These are phyloP conservation scores for Rhipidura dahli DNA, from an alignment of 2,113 vertebrate species.

Conservation along the genomic window DNA sequence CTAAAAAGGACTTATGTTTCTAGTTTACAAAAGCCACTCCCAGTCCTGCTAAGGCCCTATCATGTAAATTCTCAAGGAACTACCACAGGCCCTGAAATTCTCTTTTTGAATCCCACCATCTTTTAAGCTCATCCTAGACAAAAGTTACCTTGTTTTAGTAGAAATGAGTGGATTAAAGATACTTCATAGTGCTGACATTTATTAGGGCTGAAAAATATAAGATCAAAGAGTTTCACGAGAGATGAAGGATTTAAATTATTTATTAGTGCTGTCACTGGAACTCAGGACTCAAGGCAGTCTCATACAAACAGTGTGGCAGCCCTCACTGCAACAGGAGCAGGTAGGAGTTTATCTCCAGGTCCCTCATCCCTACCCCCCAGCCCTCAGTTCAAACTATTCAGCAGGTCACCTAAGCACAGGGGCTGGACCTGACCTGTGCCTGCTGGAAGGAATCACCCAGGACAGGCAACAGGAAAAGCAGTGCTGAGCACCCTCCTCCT, in stretches of 20 bases:
- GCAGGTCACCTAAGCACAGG: background rate
- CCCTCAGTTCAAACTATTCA: background rate
- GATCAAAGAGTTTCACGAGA: background rate
- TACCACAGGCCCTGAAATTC: background rate
- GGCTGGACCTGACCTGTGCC: background rate
- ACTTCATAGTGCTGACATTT: background rate
- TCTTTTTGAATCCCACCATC: background rate
- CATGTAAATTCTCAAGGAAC: background rate
- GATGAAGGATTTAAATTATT: background rate
- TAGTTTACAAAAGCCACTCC: background rate
- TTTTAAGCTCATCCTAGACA: background rate
- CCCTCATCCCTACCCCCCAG: background rate
- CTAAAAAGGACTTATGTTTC: background rate
- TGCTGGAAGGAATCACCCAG: background rate
- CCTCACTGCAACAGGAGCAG: background rate
- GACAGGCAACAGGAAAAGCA: background rate
- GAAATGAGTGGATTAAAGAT: background rate
- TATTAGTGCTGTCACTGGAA: background rate
- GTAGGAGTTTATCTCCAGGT: background rate
- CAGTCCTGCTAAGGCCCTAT: background rate
- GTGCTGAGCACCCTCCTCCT: fast-evolving
- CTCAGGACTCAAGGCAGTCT: background rate
- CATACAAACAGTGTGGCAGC: background rate
- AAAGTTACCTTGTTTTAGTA: background rate
- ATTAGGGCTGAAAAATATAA: background rate